A percentile compares a stretch with the other conserved stretches of the same genome.
Conservation (phyloP, 2,888 invertebrate genomes). For the Ectemnius continuus region DNA sequence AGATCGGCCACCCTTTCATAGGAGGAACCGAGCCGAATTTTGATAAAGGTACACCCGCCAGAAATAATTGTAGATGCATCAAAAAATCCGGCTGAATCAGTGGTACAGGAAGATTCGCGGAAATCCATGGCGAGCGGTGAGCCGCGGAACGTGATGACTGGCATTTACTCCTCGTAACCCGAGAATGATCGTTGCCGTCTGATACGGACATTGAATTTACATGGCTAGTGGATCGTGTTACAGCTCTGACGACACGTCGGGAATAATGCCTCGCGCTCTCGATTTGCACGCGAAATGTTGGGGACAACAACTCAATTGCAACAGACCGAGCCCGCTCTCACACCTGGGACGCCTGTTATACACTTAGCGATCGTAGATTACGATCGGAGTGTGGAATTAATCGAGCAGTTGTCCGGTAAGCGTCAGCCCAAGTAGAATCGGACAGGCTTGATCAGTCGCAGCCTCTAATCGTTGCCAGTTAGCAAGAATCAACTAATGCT, state of each 20-base stretch:
- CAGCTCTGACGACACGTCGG: slow-evolving; percentile 39
- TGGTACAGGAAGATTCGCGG: slow-evolving; percentile 42
- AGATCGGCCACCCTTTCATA: background rate
- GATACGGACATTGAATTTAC: slow-evolving; percentile 55
- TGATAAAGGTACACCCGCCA: background rate
- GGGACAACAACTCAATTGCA: slow-evolving; percentile 11
- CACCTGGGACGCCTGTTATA: background rate
- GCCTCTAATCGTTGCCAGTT: background rate
- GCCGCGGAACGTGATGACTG: slow-evolving; percentile 47
- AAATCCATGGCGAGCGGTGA: slow-evolving; percentile 30
- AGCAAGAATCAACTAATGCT: background rate
- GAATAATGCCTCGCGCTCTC: slow-evolving; percentile 25
- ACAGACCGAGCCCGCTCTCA: background rate
- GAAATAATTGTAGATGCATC: slow-evolving; percentile 2
- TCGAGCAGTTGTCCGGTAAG: too few relatives aligned
- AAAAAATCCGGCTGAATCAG: slow-evolving; percentile 39
- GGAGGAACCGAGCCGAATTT: background rate
- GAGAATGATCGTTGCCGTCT: slow-evolving; percentile 41
- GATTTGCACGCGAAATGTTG: slow-evolving; percentile 21
- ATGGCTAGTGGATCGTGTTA: slow-evolving; percentile 47
- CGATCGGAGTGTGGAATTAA: too few relatives aligned
- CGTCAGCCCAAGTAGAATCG: too few relatives aligned
- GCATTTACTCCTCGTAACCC: slow-evolving; percentile 47
- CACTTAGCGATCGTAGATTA: background rate
- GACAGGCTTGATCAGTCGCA: too few relatives aligned